These are phyloP conservation scores for Synanthedon formicaeformis DNA, from an alignment of 2,888 invertebrate species.

Conservation along the genomic window DNA sequence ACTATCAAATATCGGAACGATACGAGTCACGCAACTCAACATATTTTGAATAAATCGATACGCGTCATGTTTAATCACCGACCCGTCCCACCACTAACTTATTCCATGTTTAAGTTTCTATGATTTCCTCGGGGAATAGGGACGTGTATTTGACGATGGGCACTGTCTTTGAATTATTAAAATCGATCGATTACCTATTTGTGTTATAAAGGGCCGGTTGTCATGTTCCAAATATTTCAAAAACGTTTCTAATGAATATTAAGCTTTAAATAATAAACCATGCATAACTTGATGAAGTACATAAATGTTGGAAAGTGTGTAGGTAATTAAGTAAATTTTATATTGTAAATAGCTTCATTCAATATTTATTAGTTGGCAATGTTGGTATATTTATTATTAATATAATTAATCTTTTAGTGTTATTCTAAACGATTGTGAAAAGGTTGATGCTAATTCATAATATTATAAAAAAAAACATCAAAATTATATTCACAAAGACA, in stretches of 20 bases:
- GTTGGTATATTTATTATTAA: too few relatives aligned
- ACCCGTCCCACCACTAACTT: conserved; percentile 25
- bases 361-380: too few relatives aligned
- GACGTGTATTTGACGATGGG: conserved; percentile 44
- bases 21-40: conserved; percentile 9
- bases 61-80: conserved; percentile 24
- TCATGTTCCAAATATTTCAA: not conserved
- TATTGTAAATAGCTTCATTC: too few relatives aligned
- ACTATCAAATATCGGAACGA: conserved; percentile 4
- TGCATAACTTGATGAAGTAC: too few relatives aligned
- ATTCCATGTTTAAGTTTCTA: conserved; percentile 53
- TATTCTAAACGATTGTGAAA: too few relatives aligned
- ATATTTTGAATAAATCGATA: conserved; percentile 9
- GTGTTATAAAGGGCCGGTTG: not conserved
- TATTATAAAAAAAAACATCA: too few relatives aligned
- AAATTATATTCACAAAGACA: not conserved
- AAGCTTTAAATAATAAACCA: too few relatives aligned
- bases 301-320: too few relatives aligned
- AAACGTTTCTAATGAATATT: too few relatives aligned
- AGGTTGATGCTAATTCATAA: too few relatives aligned
- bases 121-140: conserved; percentile 55
- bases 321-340: too few relatives aligned
- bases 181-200: conserved; percentile 5
- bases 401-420: too few relatives aligned
- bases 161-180: conserved; percentile 50